These are phyloP conservation scores for Vipera ursinii DNA, from an alignment of 2,797 vertebrate genomes.

Conservation along the genomic window DNA sequence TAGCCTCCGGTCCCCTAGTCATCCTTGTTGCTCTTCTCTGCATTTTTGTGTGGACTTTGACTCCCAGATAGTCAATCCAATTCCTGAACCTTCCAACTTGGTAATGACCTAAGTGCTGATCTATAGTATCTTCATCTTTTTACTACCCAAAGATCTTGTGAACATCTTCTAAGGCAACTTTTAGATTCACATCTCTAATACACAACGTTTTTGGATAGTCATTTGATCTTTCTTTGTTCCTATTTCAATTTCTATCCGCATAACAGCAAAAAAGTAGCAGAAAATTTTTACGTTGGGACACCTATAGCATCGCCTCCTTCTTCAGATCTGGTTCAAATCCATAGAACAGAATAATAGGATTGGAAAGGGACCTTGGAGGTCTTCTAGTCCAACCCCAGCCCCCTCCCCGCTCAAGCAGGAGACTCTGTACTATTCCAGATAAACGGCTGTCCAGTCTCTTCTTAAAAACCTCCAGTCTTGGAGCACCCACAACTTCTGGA, in stretches of 20 bases:
- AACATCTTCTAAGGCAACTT: background rate
- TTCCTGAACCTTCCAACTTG: background rate
- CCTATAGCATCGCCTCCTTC: background rate
- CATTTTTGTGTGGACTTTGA: background rate
- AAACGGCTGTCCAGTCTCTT: background rate
- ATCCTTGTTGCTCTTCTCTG: no score
- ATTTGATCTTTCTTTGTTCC: background rate
- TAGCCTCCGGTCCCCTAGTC: no score
- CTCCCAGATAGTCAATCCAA: background rate
- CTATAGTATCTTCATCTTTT: background rate
- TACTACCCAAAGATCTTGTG: background rate
- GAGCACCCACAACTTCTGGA: background rate
- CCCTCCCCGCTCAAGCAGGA: background rate
- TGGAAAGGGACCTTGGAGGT: background rate
- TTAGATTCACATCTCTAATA: background rate
- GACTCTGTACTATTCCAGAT: background rate
- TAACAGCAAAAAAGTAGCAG: background rate
- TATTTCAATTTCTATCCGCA: background rate
- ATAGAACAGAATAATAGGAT: background rate
- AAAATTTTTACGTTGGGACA: no score
- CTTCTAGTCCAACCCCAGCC: background rate
- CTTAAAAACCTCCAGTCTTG: background rate
- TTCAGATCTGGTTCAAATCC: background rate
- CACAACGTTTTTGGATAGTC: background rate
- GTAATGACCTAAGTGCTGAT: background rate